A percentile compares a stretch with the other conserved stretches of the same genome.
phyloP scores from a whole-genome alignment of 2,797 vertebrate genomes.

The Triplophysa bombifrons region DNA sequence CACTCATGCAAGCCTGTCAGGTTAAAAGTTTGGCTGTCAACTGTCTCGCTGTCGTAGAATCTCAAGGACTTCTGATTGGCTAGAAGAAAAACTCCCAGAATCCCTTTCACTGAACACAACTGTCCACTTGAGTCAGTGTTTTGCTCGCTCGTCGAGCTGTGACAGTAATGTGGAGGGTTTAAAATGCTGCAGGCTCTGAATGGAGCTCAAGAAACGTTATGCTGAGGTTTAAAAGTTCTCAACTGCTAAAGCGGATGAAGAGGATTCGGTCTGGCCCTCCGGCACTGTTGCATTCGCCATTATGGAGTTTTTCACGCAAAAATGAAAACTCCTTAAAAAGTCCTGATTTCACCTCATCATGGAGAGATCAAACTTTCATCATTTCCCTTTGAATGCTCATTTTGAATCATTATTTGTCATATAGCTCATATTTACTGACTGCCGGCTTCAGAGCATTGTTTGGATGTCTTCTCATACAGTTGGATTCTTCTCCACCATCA shows the following conservation, averaged over 20 bases:
- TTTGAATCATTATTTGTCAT: too few relatives aligned
- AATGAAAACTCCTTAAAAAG: too few relatives aligned
- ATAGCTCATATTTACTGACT: slow-evolving; percentile 1
- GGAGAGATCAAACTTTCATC: too few relatives aligned
- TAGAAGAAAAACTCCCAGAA: slow-evolving; percentile 31
- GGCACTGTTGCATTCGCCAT: not conserved
- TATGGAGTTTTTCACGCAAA: too few relatives aligned
- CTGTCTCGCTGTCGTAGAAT: not conserved
- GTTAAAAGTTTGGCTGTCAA: slow-evolving; percentile 41
- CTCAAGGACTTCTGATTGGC: not conserved
- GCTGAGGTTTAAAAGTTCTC: not conserved
- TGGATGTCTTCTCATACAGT: slow-evolving; percentile 13
- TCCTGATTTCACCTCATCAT: too few relatives aligned
- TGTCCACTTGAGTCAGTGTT: not conserved
- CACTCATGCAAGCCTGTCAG: slow-evolving; percentile 59
- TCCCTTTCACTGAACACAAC: not conserved
- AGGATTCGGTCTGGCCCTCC: not conserved
- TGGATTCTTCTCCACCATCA: slow-evolving; percentile 37
- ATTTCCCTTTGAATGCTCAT: too few relatives aligned
- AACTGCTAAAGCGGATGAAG: slow-evolving; percentile 10
- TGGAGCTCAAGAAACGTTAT: not conserved
- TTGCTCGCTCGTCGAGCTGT: not conserved
- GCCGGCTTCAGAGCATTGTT: slow-evolving; percentile 16
- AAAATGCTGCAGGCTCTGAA: not conserved
- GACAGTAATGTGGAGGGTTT: not conserved